Evolutionary conservation across 2,113 vertebrate genomes (phyloP), one percentile per base, ranked within the genome.

Genomic region (Illadopsis cleaveri): DNA sequence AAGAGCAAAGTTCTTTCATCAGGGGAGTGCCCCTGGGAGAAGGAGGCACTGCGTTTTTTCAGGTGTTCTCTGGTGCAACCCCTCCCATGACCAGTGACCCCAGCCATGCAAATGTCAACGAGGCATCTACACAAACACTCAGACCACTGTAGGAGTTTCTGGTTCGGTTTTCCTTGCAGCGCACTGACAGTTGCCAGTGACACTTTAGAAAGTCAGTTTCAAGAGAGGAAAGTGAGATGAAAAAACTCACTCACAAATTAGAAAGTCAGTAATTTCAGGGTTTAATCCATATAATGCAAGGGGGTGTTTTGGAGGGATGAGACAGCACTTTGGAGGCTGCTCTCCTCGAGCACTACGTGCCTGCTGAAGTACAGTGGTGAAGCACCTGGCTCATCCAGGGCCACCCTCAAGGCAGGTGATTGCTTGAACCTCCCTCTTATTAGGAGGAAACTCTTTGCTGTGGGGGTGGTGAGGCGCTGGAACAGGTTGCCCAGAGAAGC

Each of bases 261-360:
- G 62, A 66, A 87, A 60, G 31, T 45, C 24, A 3, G 44, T n/a
- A 73, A 31, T 82, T 93, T 91, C 37, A 37, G 31, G 18, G 24
- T 86, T 93, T 64, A 68, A 79, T 31, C 51, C 2, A 0, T 7
- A 5, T 38, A 28, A 38, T 6, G 1, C 0, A 0, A 82, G 18
- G 16, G 10, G 22, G 14, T 6, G 1, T 2, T 1, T 15, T 0
- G 0, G n/a, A 40, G 31, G 33, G 65, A 15, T 3, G 2, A 27
- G 27, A 17, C 0, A 12, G 28, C 58, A 37, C 23, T 10, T 8
- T 6, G 1, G 9, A 30, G 8, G 23, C 53, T 66, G 12, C 21
- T 70, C 6, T 42, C 20, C 31, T 56, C 0, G 0, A 57, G 28
- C 1, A 0, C 22, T 33, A 16, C 1, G 0, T 19, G 25, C 22